Percentiles rank a stretch among this genome's conserved stretches.
phyloP scores from a whole-genome alignment of 2,888 invertebrate species.

The Pachydiplax longipennis region DNA sequence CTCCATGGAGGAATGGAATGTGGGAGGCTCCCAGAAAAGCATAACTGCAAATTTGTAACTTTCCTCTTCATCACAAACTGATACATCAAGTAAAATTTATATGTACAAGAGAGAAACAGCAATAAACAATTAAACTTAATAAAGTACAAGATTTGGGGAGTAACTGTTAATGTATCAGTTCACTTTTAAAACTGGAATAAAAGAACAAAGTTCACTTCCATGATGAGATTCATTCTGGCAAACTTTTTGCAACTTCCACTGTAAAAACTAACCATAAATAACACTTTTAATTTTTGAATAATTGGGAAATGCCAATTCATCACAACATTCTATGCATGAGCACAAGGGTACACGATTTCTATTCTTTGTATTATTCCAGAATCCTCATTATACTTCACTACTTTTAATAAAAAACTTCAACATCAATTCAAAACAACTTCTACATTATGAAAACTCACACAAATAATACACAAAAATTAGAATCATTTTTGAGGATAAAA shows the following conservation, averaged over 20 bases:
- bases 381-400: not conserved
- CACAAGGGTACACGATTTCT: not conserved
- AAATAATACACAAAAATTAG: not conserved
- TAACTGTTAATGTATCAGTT: not conserved
- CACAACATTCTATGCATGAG: not conserved
- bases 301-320: not conserved
- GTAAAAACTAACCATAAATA: not conserved
- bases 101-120: not conserved
- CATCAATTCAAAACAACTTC: not conserved
- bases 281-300: not conserved
- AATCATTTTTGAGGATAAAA: not conserved
- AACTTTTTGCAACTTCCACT: not conserved
- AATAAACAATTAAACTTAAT: not conserved
- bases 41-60: not conserved
- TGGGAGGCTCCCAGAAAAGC: not conserved
- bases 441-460: not conserved
- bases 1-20: not conserved
- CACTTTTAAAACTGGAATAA: not conserved
- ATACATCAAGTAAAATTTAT: not conserved
- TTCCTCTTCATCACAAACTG: not conserved
- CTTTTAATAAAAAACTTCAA: not conserved
- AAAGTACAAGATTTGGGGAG: not conserved
- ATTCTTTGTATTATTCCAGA: not conserved
- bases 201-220: not conserved
- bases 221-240: not conserved